Evolutionary conservation across 2,113 vertebrate genomes (phyloP).

Genomic region (Carassius carassius): DNA sequence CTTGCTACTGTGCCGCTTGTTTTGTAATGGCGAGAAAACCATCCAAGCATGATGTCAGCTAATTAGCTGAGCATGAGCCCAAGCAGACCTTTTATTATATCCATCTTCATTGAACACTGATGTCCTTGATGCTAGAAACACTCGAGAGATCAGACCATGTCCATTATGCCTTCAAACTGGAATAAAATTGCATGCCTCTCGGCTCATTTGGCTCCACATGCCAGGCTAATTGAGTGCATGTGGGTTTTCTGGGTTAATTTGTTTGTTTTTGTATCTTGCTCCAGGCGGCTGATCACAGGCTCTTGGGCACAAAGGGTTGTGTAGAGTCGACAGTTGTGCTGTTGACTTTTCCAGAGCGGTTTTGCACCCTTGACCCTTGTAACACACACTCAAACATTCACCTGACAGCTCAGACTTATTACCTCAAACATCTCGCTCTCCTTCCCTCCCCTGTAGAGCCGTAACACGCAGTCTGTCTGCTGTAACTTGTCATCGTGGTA

Average conservation of each 20-base stretch:
- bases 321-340: neutral
- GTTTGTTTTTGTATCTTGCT: slow-evolving; percentile 7
- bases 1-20: slow-evolving; percentile 1
- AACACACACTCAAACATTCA: neutral
- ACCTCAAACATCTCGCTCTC: neutral
- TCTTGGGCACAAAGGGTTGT: neutral
- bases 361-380: neutral
- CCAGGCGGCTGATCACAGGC: neutral
- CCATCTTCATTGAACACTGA: slow-evolving; percentile 11
- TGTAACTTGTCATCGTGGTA: neutral
- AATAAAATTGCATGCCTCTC: slow-evolving; percentile 29
- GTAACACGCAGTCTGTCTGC: neutral
- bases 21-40: slow-evolving; percentile 23
- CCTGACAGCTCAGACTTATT: neutral
- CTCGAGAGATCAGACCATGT: slow-evolving; percentile 21
- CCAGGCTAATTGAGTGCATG: slow-evolving; percentile 36
- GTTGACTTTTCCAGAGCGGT: neutral
- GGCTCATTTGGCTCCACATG: slow-evolving; percentile 22
- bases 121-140: slow-evolving; percentile 14
- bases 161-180: slow-evolving; percentile 1
- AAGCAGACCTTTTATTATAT: slow-evolving; percentile 38
- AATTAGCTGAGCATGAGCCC: slow-evolving; percentile 31
- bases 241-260: slow-evolving; percentile 16
- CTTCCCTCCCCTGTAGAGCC: neutral
- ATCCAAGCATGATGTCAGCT: slow-evolving; percentile 47